Base-by-base conservation (phyloP, 92 coral and sea anemone genomes). In the Actinernus sp. region DNA sequence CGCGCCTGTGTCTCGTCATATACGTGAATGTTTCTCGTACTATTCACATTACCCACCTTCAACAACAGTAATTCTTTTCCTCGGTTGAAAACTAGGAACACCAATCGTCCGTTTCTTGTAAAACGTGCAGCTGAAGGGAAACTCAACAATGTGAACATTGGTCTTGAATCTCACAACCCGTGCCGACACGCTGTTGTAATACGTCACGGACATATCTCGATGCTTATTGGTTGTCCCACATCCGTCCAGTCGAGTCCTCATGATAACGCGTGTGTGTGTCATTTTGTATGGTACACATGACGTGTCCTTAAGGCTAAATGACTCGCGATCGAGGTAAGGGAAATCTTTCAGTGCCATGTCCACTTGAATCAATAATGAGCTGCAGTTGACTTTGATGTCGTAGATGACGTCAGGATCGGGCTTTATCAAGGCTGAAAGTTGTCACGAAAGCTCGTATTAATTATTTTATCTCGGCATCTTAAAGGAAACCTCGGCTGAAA, bases 61-160 rank as follows among this genome's bases (percentile, higher is more conserved):
- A 66, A 81, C 71, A 13, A 55, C 73, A 11, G 86, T 80, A 41
- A 90, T 63, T 49, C 59, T 90, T 58, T 75, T 74, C 61, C 89
- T 61, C 36, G 92, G 75, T 60, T 90, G 97, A 47, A 90, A 90
- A 41, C 97, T 90, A 0, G 97, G 92, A 5, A 45, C 67, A 26
- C 97, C 97, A 58, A 90, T 79, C 2, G 81, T 68, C n/a, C 84
- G 58, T 26, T 56, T 81, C 49, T 74, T 81, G 34, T 51, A 50
- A 44, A 80, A 90, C 7, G 89, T 60, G 34, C 97, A 90, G 8
- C 89, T 87, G 69, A 90, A 90, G 8, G 97, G 97, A 56, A 90
- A 90, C 55, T 90, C 92, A 0, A 90, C 80, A 8, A 81, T 58
- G 55, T 86, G 74, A 23, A 81, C 46, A 30, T 28, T 81, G 34